Conservation (phyloP, 2,797 vertebrate genomes). For the Hafferia zeledoni region DNA sequence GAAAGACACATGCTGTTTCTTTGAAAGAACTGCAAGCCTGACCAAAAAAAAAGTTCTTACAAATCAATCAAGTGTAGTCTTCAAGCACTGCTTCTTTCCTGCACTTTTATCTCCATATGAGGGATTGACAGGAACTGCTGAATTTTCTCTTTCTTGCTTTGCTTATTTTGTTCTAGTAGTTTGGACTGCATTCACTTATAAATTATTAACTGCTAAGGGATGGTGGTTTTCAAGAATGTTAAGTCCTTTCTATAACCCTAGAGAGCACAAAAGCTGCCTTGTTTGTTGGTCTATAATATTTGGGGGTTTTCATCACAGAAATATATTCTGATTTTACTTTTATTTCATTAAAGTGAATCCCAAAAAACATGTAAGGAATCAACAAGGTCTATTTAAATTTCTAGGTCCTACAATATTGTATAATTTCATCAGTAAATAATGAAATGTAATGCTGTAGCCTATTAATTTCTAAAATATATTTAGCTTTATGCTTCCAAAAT, state of each 20-base stretch:
- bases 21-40: not conserved
- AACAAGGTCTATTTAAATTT: not conserved
- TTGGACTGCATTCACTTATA: rapidly evolving
- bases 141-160: not conserved
- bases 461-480: not conserved
- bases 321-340: not conserved
- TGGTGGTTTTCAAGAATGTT: not conserved
- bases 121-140: not conserved
- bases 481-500: not conserved
- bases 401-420: not conserved
- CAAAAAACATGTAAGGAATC: not conserved
- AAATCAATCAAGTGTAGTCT: not conserved
- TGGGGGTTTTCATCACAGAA: not conserved
- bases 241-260: not conserved
- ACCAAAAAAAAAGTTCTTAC: not conserved
- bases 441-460: not conserved
- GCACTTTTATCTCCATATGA: not conserved
- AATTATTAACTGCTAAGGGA: not conserved
- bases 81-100: not conserved
- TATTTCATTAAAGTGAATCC: not conserved
- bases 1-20: not conserved
- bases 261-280: not conserved
- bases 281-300: not conserved
- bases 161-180: not conserved
- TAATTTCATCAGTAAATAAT: not conserved